phyloP scores from a whole-genome alignment of 2,888 invertebrate genomes.

The Homarus gammarus region DNA sequence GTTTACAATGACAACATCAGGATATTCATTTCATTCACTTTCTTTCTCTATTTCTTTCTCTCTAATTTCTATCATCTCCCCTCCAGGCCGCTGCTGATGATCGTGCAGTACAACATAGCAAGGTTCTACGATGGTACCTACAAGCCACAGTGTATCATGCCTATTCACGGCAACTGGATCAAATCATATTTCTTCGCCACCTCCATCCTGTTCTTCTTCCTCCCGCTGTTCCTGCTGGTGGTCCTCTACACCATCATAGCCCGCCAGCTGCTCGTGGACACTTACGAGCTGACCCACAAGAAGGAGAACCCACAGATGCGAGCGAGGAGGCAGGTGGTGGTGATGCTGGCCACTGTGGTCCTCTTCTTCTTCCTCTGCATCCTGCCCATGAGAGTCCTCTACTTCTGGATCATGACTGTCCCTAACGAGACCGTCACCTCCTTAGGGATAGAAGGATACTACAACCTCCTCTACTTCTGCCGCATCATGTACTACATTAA shows the following conservation, averaged over 20 bases:
- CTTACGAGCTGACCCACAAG: slow-evolving; percentile 61
- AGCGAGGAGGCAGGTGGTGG: slow-evolving; percentile 85
- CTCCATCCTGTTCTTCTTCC: slow-evolving; percentile 86
- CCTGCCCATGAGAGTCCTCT: slow-evolving; percentile 92
- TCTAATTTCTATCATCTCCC: slow-evolving; percentile 76
- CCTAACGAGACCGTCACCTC: slow-evolving; percentile 82
- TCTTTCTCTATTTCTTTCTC: too few relatives aligned
- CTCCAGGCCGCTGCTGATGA: slow-evolving; percentile 90
- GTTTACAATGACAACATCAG: too few relatives aligned
- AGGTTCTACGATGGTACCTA: slow-evolving; percentile 86
- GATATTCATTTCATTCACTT: too few relatives aligned
- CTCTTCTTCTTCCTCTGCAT: slow-evolving; percentile 94
- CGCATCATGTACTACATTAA: slow-evolving; percentile 93
- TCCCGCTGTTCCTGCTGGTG: slow-evolving; percentile 89
- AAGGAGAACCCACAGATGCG: slow-evolving; percentile 70
- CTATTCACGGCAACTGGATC: slow-evolving; percentile 88
- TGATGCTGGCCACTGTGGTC: slow-evolving; percentile 94
- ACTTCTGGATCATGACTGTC: slow-evolving; percentile 90
- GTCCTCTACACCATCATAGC: slow-evolving; percentile 92
- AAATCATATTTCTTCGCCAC: slow-evolving; percentile 87
- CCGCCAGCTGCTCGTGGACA: slow-evolving; percentile 83
- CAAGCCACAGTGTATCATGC: slow-evolving; percentile 89
- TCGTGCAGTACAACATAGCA: slow-evolving; percentile 87
- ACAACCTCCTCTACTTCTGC: slow-evolving; percentile 90
- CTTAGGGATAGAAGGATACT: slow-evolving; percentile 89